phyloP scores from a whole-genome alignment of 2,113 vertebrate genomes.

The Pardalotus punctatus region DNA sequence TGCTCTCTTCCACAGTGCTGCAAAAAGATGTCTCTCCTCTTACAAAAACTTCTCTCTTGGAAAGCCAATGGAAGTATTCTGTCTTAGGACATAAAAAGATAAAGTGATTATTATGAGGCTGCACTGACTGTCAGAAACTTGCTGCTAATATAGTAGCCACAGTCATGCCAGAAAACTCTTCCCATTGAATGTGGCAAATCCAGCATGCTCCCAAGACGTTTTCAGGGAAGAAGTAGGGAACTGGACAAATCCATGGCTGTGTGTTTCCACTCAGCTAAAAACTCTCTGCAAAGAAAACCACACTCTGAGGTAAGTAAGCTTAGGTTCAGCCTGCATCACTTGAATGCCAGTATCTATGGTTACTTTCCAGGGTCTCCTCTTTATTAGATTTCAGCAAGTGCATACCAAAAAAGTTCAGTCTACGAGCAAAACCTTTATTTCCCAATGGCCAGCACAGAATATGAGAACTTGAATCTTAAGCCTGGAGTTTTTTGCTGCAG shows the following conservation, averaged over 20 bases:
- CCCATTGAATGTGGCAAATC: background rate
- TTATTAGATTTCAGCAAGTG: constrained; percentile 3
- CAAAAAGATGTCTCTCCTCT: background rate
- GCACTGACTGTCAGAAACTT: background rate
- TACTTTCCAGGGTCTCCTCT: background rate
- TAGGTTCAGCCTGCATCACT: background rate
- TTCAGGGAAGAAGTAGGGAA: background rate
- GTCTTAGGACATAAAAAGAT: background rate
- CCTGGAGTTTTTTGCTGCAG: background rate
- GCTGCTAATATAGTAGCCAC: background rate
- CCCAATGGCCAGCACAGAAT: background rate
- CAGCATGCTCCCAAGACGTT: background rate
- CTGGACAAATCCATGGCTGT: background rate
- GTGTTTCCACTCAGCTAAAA: background rate
- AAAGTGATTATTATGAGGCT: background rate
- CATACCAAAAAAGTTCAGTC: background rate
- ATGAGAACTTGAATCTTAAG: background rate
- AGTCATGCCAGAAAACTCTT: background rate
- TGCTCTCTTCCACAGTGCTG: background rate
- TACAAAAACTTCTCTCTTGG: background rate
- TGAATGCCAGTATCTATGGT: background rate
- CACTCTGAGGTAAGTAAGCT: background rate
- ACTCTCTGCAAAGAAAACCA: background rate
- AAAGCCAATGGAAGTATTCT: background rate
- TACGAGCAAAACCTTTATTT: constrained; percentile 7